phyloP scores from a whole-genome alignment of 2,888 invertebrate species.

The Congeria kusceri region DNA sequence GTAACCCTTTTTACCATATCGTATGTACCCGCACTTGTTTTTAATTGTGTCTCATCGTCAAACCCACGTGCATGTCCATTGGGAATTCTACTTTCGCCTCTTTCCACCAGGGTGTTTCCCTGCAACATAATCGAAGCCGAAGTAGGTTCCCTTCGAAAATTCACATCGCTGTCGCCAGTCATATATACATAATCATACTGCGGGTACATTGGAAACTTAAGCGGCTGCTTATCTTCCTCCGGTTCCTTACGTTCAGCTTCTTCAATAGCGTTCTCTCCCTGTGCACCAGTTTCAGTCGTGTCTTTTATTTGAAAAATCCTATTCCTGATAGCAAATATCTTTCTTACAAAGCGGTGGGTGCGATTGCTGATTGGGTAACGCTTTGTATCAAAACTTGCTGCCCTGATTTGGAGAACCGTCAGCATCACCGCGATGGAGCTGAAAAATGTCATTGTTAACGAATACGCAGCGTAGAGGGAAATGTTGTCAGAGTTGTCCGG shows the following conservation, averaged over 20 bases:
- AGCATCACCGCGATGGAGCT: constrained; percentile 35
- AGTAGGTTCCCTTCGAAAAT: neutral
- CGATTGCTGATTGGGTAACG: constrained; percentile 13
- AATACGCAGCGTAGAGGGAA: constrained; percentile 45
- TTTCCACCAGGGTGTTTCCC: neutral
- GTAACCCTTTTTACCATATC: too few relatives aligned
- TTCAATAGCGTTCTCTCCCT: neutral
- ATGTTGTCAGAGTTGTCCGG: constrained; percentile 50
- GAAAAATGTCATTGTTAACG: constrained; percentile 38
- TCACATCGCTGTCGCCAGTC: neutral
- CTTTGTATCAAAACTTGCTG: constrained; percentile 16
- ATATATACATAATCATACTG: neutral
- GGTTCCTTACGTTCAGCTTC: neutral
- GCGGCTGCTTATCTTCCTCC: neutral
- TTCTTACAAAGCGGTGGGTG: neutral
- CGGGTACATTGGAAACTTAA: neutral
- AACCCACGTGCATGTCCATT: too few relatives aligned
- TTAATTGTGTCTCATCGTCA: too few relatives aligned
- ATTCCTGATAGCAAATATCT: neutral
- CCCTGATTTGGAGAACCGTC: constrained; percentile 33
- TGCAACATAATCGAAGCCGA: neutral
- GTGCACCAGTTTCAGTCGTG: neutral
- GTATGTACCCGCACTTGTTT: too few relatives aligned
- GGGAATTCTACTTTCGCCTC: neutral
- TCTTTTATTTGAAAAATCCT: neutral